Conservation (phyloP, 35 echinoderm and acorn worm species). For the Amphiura filiformis region DNA sequence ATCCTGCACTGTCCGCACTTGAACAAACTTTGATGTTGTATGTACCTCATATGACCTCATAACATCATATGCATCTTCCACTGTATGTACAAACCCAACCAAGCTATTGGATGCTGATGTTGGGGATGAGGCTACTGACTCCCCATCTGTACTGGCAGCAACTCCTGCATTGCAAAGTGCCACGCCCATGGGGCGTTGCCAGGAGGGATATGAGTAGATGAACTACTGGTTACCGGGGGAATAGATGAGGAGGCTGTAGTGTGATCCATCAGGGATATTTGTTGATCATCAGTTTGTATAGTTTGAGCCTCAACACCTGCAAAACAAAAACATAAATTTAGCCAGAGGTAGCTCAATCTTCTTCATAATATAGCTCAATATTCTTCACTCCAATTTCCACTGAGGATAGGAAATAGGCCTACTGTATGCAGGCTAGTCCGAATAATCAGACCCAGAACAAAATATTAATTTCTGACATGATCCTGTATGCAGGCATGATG, state of each 20-base stretch:
- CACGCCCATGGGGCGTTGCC: neutral
- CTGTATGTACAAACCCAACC: neutral
- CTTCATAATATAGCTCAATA: no score
- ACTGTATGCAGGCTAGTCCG: no score
- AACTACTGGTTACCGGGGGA: neutral
- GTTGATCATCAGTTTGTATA: neutral
- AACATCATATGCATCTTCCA: neutral
- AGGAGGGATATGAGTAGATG: no score
- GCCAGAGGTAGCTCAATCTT: no score
- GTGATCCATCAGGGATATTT: neutral
- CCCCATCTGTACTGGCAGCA: neutral
- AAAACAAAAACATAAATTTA: no score
- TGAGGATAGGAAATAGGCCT: no score
- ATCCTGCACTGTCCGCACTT: neutral
- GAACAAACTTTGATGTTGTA: neutral
- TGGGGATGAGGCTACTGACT: neutral
- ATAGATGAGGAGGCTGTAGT: neutral
- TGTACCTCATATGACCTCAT: neutral
- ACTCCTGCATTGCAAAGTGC: neutral
- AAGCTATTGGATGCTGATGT: no score
- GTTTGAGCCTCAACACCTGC: neutral
- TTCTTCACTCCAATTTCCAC: no score
- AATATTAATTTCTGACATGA: no score
- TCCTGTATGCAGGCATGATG: no score
- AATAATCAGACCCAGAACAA: no score